A percentile compares a stretch with the other conserved stretches of the same genome.
Evolutionary conservation across 1,140 invertebrate genomes (phyloP).

Genomic region (Sitophilus oryzae): DNA sequence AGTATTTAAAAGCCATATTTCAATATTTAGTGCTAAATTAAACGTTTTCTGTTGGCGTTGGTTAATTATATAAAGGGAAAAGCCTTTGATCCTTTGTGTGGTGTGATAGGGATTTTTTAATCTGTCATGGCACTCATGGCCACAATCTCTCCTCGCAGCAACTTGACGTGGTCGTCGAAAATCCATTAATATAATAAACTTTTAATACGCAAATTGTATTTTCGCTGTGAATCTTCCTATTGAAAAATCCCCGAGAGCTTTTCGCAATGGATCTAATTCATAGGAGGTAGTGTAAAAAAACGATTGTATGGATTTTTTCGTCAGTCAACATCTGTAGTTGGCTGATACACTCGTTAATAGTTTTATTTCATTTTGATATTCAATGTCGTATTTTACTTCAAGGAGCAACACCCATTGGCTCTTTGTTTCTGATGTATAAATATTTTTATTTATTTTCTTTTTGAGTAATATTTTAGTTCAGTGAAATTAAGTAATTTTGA

Average conservation of each 20-base stretch:
- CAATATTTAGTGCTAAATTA: too few relatives aligned
- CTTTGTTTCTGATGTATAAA: slow-evolving; percentile 26
- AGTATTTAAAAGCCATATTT: slow-evolving; percentile 12
- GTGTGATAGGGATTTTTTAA: slow-evolving; percentile 27
- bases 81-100: slow-evolving; percentile 21
- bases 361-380: slow-evolving; percentile 35
- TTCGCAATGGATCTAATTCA: slow-evolving; percentile 16
- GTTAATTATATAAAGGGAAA: too few relatives aligned
- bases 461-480: background rate
- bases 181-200: slow-evolving; percentile 6
- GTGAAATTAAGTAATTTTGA: background rate
- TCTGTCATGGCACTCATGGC: slow-evolving; percentile 21
- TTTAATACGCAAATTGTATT: slow-evolving; percentile 14
- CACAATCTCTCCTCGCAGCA: slow-evolving; percentile 13
- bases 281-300: slow-evolving; percentile 17
- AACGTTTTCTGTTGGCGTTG: too few relatives aligned
- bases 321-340: slow-evolving; percentile 22
- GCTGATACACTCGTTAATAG: slow-evolving; percentile 25
- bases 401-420: slow-evolving; percentile 23
- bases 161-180: slow-evolving; percentile 27
- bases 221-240: background rate
- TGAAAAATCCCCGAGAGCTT: background rate
- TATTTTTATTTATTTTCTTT: slow-evolving; percentile 3
- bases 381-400: slow-evolving; percentile 30
- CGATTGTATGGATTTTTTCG: slow-evolving; percentile 10